A percentile compares a stretch with the other conserved stretches of the same genome.
Evolutionary conservation across 2,888 invertebrate species (phyloP).

Genomic region (Sabatieria punctata): DNA sequence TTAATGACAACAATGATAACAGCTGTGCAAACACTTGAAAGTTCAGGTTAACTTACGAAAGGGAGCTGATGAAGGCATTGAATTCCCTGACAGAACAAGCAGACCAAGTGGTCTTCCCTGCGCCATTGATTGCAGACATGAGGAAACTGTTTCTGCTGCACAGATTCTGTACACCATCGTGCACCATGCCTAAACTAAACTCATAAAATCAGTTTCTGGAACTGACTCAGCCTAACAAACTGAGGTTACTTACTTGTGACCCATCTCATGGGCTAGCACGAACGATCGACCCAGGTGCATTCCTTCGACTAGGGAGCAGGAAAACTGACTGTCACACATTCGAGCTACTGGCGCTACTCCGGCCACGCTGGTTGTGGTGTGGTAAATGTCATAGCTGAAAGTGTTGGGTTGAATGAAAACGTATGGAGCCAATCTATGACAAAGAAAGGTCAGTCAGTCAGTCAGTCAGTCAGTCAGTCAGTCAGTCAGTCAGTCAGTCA

Average conservation of each 20-base stretch:
- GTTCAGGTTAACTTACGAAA: too few species aligned
- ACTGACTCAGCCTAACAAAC: too few species aligned
- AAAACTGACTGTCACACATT: conserved; percentile 29
- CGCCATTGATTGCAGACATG: conserved; percentile 31
- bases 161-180: conserved; percentile 30
- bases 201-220: too few species aligned
- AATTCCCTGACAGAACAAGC: conserved; percentile 27
- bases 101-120: conserved; percentile 30
- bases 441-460: too few species aligned
- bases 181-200: conserved; percentile 31
- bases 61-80: conserved; percentile 20
- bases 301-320: conserved; percentile 29
- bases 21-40: too few species aligned
- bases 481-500: too few species aligned
- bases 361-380: conserved; percentile 28
- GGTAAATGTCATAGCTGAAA: conserved; percentile 27
- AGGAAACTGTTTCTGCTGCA: conserved; percentile 26
- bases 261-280: conserved; percentile 31
- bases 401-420: not conserved
- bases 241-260: conserved; percentile 28
- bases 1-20: conserved; percentile 23
- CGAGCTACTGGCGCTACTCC: conserved; percentile 31
- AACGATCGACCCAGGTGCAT: conserved; percentile 28
- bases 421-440: too few species aligned
- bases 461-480: too few species aligned